Conservation (phyloP, 2,797 vertebrate species). For the Cottoperca gobio region DNA sequence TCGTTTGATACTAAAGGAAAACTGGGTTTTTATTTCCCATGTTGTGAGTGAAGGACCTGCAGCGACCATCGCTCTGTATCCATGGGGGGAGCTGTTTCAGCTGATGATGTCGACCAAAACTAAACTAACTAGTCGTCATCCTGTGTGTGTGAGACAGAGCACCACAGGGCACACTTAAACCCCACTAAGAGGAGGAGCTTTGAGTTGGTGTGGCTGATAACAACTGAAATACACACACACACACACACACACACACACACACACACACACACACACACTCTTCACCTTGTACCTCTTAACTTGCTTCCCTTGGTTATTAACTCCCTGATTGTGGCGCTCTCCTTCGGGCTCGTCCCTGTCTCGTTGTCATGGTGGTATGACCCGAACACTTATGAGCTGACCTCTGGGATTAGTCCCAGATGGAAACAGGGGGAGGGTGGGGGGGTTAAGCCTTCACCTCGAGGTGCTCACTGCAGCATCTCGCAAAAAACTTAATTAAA, state of each 20-base stretch:
- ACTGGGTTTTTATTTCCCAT: too few relatives aligned
- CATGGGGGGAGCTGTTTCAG: too few relatives aligned
- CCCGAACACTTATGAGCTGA: conserved; percentile 83
- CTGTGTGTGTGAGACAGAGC: too few relatives aligned
- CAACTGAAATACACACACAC: conserved; percentile 33
- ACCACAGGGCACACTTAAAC: conserved; percentile 62
- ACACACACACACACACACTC: too few relatives aligned
- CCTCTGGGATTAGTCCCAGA: conserved; percentile 80
- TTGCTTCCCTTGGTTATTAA: conserved; percentile 78
- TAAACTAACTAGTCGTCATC: too few relatives aligned
- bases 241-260: conserved; percentile 33
- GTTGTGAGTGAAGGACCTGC: too few relatives aligned
- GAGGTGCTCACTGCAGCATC: conserved; percentile 73
- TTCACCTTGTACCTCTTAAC: conserved; percentile 72
- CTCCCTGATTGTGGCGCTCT: conserved; percentile 67
- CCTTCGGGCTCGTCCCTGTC: conserved; percentile 59
- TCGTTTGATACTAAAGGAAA: too few relatives aligned
- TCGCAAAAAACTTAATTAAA: conserved; percentile 90
- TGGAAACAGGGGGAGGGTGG: conserved; percentile 40
- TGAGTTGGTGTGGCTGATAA: conserved; percentile 45
- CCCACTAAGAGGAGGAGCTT: conserved; percentile 39
- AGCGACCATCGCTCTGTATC: too few relatives aligned
- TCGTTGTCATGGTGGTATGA: conserved; percentile 84
- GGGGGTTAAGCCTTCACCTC: conserved; percentile 77
- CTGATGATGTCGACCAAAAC: too few relatives aligned